phyloP scores from a whole-genome alignment of 2,888 invertebrate genomes.

The Tetrapedia diversipes region DNA sequence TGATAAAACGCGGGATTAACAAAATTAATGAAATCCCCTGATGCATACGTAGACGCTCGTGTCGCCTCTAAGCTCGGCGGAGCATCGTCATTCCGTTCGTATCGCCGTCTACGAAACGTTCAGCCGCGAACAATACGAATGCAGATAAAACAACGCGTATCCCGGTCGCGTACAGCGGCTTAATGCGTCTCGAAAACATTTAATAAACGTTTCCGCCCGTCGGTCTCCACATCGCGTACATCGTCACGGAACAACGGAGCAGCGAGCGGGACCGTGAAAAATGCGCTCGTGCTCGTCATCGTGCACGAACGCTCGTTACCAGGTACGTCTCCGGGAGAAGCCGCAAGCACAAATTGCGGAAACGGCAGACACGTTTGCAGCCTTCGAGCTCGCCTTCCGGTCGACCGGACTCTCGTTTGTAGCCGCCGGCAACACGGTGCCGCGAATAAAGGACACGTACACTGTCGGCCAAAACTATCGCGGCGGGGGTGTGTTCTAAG shows the following conservation, averaged over 20 bases:
- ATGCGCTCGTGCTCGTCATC: conserved; percentile 52
- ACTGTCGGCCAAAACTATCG: too few species aligned
- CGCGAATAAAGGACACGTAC: conserved; percentile 47
- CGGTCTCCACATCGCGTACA: conserved; percentile 12
- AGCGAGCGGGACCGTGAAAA: conserved; percentile 33
- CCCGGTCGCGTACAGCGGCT: neutral
- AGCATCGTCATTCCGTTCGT: too few species aligned
- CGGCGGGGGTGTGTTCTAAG: too few species aligned
- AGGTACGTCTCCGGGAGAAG: conserved; percentile 52
- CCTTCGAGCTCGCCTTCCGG: conserved; percentile 60
- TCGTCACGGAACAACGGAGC: conserved; percentile 18
- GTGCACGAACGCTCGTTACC: conserved; percentile 58
- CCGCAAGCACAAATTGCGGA: conserved; percentile 63
- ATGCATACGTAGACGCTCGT: too few species aligned
- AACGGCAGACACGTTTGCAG: conserved; percentile 60
- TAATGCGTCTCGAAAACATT: conserved; percentile 24
- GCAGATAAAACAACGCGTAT: neutral
- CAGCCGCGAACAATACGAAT: too few species aligned
- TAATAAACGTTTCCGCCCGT: conserved; percentile 49
- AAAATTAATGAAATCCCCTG: conserved; percentile 1
- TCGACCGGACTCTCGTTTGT: conserved; percentile 64
- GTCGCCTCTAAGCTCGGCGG: too few species aligned
- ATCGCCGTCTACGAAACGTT: too few species aligned
- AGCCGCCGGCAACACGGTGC: conserved; percentile 26
- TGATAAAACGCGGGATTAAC: neutral